Percentiles rank a stretch among this genome's conserved stretches.
Conservation (phyloP, 2,797 vertebrate species). For the Coregonus ussuriensis region DNA sequence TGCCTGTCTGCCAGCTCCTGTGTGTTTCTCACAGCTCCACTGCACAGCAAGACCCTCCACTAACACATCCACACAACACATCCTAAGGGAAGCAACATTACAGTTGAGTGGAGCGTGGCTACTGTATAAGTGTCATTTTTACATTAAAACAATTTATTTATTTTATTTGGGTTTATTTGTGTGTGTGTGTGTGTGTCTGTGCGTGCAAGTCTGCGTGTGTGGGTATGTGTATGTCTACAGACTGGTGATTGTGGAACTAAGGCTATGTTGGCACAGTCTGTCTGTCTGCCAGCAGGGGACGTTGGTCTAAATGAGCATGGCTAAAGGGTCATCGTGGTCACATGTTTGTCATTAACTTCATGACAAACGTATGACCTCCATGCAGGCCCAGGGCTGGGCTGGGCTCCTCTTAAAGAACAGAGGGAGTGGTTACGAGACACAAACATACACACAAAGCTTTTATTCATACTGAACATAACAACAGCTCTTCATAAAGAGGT, state of each 20-base stretch:
- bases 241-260: not conserved
- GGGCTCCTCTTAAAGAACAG: not conserved
- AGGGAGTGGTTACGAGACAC: no score
- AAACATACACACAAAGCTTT: no score
- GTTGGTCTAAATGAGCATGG: not conserved
- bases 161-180: not conserved
- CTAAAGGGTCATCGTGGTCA: no score
- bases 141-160: not conserved
- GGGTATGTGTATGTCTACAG: not conserved
- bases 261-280: not conserved
- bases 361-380: no score
- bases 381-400: no score
- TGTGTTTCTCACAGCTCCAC: not conserved
- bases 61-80: not conserved
- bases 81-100: not conserved
- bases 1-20: not conserved
- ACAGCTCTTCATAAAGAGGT: no score
- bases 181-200: not conserved
- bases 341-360: no score
- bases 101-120: no score
- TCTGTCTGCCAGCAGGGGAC: not conserved
- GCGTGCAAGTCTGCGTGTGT: constrained; percentile 6
- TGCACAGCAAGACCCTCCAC: no score
- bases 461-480: no score
- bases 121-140: not conserved